Percentiles rank a stretch among this genome's conserved stretches.
Conservation (phyloP, 2,888 invertebrate species). For the Diploptera punctata region DNA sequence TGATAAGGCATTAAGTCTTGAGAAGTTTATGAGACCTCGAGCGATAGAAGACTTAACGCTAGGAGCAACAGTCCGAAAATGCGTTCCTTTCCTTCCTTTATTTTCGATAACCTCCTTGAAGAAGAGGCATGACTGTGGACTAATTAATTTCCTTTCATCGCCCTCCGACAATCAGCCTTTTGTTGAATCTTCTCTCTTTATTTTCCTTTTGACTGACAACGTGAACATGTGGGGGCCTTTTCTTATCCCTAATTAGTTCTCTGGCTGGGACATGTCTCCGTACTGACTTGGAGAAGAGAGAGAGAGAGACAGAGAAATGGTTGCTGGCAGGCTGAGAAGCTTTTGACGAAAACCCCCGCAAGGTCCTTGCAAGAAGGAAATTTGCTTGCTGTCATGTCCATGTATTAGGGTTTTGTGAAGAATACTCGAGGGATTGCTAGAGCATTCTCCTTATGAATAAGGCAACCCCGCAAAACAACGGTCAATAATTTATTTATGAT, state of each 20-base stretch:
- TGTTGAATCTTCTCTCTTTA: conserved; percentile 46
- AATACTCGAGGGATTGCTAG: conserved; percentile 7
- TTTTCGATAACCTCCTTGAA: conserved; percentile 14
- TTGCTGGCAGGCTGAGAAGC: conserved; percentile 19
- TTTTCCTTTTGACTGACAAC: conserved; percentile 52
- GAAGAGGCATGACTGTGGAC: conserved; percentile 42
- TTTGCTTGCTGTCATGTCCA: conserved; percentile 42
- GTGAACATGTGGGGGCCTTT: conserved; percentile 49
- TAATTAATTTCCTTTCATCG: conserved; percentile 54
- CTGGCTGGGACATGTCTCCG: conserved; percentile 35
- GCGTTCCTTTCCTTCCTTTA: not conserved
- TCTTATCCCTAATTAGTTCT: conserved; percentile 53
- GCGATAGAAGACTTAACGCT: not conserved
- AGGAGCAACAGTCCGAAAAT: conserved; percentile 20
- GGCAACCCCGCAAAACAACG: too few species aligned
- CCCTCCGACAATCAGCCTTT: conserved; percentile 49
- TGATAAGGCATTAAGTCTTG: too few species aligned
- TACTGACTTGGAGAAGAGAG: conserved; percentile 17
- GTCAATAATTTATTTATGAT: too few species aligned
- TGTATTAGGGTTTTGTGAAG: conserved; percentile 38
- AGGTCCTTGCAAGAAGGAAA: conserved; percentile 41
- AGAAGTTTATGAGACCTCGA: too few species aligned
- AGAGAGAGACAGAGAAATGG: conserved; percentile 21
- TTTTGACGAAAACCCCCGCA: conserved; percentile 30
- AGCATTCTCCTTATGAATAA: not conserved